Conservation (phyloP, 1,140 invertebrate genomes). For the Trinorchestia longiramus region DNA sequence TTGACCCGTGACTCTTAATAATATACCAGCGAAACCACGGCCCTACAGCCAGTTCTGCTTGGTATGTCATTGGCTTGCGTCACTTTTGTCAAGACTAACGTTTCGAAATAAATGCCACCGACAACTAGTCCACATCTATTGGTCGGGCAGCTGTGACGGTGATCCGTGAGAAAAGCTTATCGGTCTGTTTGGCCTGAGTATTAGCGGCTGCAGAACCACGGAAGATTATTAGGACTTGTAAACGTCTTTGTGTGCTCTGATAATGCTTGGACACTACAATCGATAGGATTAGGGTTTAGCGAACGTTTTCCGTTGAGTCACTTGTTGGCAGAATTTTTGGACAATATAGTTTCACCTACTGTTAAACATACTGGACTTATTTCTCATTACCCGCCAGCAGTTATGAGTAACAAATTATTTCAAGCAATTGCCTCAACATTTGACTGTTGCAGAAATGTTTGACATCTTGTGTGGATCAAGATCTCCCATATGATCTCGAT, state of each 20-base stretch:
- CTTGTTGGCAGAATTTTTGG: background rate
- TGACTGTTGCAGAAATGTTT: background rate
- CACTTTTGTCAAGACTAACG: background rate
- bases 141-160: background rate
- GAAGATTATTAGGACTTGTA: background rate
- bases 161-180: slow-evolving; percentile 22
- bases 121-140: background rate
- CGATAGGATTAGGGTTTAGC: background rate
- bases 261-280: background rate
- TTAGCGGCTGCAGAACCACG: background rate
- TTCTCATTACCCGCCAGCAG: background rate
- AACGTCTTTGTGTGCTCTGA: background rate
- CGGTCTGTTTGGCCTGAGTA: background rate
- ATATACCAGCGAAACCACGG: background rate
- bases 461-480: background rate
- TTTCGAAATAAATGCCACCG: background rate
- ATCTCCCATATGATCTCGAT: background rate
- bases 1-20: background rate
- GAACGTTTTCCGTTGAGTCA: background rate
- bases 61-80: background rate
- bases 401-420: background rate
- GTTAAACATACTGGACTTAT: background rate
- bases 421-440: background rate
- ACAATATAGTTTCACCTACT: background rate
- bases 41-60: background rate